phyloP scores from a whole-genome alignment of 2,888 invertebrate species.

The Dorcus hopei region DNA sequence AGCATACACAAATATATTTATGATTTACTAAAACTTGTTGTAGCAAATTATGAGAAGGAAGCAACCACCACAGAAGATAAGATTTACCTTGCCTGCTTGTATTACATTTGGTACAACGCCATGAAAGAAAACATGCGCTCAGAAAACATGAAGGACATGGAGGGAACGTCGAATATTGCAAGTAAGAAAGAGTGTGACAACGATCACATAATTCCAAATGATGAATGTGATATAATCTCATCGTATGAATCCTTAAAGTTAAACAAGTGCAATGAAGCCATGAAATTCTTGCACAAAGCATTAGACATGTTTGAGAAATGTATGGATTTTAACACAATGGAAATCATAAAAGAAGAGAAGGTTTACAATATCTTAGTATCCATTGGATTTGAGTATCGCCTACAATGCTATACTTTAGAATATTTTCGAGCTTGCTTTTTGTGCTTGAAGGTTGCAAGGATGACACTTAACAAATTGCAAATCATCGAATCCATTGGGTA shows the following conservation, averaged over 20 bases:
- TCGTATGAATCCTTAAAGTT: slow-evolving; percentile 33
- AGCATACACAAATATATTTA: slow-evolving; percentile 24
- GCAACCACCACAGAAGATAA: slow-evolving; percentile 12
- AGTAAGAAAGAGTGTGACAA: slow-evolving; percentile 4
- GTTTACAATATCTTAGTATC: slow-evolving; percentile 22
- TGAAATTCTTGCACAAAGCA: slow-evolving; percentile 29
- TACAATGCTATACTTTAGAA: slow-evolving; percentile 31
- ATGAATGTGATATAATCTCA: slow-evolving; percentile 37
- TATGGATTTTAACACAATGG: slow-evolving; percentile 3
- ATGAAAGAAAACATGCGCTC: slow-evolving; percentile 21
- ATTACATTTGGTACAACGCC: slow-evolving; percentile 31
- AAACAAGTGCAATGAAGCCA: slow-evolving; percentile 21
- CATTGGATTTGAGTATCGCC: slow-evolving; percentile 33
- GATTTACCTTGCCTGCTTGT: slow-evolving; percentile 29
- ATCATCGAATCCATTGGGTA: slow-evolving; percentile 30
- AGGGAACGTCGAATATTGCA: slow-evolving; percentile 17
- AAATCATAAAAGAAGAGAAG: slow-evolving; percentile 16
- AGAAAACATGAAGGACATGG: slow-evolving; percentile 34
- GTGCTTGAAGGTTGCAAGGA: slow-evolving; percentile 28
- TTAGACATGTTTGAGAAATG: slow-evolving; percentile 21
- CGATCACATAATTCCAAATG: slow-evolving; percentile 28
- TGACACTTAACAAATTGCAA: slow-evolving; percentile 22
- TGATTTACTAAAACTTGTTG: slow-evolving; percentile 18
- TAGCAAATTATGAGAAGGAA: slow-evolving; percentile 24
- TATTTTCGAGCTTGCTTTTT: slow-evolving; percentile 29